phyloP scores from a whole-genome alignment of 2,113 vertebrate genomes.

The Python bivittatus region DNA sequence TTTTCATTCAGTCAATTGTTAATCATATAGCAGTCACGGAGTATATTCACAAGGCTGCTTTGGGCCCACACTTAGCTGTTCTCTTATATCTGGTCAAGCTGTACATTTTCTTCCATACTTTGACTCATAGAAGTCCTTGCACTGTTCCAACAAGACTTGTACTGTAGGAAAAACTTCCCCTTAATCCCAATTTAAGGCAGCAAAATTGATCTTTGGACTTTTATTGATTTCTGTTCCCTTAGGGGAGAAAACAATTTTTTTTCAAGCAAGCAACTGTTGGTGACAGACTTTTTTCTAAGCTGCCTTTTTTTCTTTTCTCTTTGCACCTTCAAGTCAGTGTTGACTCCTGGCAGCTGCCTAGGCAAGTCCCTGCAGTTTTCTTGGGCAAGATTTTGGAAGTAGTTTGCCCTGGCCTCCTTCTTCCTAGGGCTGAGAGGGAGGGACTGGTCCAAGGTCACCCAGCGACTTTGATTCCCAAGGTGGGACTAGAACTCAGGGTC shows the following conservation, averaged over 20 bases:
- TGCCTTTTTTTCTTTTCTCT: too few relatives aligned
- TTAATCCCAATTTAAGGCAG: not conserved
- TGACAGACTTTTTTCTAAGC: not conserved
- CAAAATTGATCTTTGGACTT: not conserved
- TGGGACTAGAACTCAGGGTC: too few relatives aligned
- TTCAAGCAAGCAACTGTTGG: not conserved
- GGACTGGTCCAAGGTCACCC: too few relatives aligned
- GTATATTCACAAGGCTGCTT: not conserved
- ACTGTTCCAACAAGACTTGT: not conserved
- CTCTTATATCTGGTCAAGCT: not conserved
- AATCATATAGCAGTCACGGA: not conserved
- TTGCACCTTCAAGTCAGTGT: too few relatives aligned
- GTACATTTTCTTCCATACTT: not conserved
- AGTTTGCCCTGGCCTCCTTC: too few relatives aligned
- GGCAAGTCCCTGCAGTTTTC: too few relatives aligned
- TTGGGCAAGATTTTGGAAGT: too few relatives aligned
- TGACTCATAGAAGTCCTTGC: not conserved
- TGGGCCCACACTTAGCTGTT: not conserved
- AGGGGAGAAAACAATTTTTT: not conserved
- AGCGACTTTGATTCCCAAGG: too few relatives aligned
- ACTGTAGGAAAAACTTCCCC: not conserved
- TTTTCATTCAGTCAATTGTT: not conserved
- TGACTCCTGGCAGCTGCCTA: too few relatives aligned
- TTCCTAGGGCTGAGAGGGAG: too few relatives aligned
- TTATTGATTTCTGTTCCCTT: not conserved